Evolutionary conservation across 2,888 invertebrate genomes (phyloP).

Genomic region (Odiellus spinosus): DNA sequence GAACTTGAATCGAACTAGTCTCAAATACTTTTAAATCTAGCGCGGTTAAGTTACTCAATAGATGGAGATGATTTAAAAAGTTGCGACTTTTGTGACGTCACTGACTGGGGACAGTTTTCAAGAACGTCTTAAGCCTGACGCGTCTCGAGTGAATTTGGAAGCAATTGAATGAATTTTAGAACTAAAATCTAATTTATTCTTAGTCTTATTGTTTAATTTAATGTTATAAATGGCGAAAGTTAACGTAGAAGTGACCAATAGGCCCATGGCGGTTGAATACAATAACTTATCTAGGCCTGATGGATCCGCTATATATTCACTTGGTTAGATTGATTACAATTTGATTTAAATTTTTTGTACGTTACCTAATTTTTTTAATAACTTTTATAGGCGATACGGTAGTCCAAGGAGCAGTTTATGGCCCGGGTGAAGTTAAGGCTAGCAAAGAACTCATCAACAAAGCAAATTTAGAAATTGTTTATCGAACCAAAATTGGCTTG

Average conservation of each 20-base stretch:
- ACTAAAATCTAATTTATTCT: neutral
- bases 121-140: neutral
- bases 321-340: slow-evolving; percentile 4
- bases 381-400: slow-evolving; percentile 50
- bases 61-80: no score
- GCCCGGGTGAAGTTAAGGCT: slow-evolving; percentile 61
- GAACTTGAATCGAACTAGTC: no score
- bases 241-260: no score
- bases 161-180: neutral
- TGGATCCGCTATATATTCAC: slow-evolving; percentile 10
- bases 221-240: no score
- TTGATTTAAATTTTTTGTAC: neutral
- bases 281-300: slow-evolving; percentile 10
- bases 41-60: no score
- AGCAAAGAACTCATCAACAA: slow-evolving; percentile 60
- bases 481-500: slow-evolving; percentile 56
- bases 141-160: neutral
- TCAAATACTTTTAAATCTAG: no score
- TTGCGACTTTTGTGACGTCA: no score
- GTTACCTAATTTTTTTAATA: neutral
- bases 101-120: no score
- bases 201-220: neutral
- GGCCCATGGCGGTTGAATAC: slow-evolving; percentile 2
- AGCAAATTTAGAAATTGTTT: slow-evolving; percentile 60
- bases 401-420: slow-evolving; percentile 58